These are phyloP conservation scores for Ormyrus rosae DNA, from an alignment of 2,888 invertebrate genomes.

Conservation along the genomic window DNA sequence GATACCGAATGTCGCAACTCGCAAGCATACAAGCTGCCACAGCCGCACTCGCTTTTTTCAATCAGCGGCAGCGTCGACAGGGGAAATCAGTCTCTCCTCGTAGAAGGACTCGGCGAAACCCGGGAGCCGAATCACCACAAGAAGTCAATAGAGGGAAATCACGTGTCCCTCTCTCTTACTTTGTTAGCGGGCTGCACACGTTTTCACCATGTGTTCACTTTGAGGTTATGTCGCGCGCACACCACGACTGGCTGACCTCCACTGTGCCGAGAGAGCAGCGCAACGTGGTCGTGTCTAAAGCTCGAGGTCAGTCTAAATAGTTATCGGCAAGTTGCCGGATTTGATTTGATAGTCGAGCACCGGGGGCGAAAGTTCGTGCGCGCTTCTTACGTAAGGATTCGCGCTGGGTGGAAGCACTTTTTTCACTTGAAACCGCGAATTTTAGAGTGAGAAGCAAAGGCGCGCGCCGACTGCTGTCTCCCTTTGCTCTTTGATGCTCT, in stretches of 20 bases:
- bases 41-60: no score
- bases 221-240: slow-evolving; percentile 39
- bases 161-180: no score
- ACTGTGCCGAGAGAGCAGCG: background rate
- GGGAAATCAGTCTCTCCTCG: no score
- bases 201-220: slow-evolving; percentile 43
- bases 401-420: background rate
- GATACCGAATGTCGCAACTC: slow-evolving; percentile 13
- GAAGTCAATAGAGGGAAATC: no score
- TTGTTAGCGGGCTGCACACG: background rate
- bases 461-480: background rate
- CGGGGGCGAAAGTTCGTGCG: no score
- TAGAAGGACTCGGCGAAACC: no score
- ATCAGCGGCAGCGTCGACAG: no score
- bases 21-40: no score
- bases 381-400: no score
- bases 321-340: no score
- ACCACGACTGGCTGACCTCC: background rate
- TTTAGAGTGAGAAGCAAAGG: no score
- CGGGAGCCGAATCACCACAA: background rate
- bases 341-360: no score
- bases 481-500: background rate
- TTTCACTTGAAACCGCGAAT: background rate
- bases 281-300: background rate
- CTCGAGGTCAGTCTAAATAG: background rate